A percentile compares a stretch with the other conserved stretches of the same genome.
phyloP scores from a whole-genome alignment of 2,888 invertebrate species.

The Pseudanteris insignis region DNA sequence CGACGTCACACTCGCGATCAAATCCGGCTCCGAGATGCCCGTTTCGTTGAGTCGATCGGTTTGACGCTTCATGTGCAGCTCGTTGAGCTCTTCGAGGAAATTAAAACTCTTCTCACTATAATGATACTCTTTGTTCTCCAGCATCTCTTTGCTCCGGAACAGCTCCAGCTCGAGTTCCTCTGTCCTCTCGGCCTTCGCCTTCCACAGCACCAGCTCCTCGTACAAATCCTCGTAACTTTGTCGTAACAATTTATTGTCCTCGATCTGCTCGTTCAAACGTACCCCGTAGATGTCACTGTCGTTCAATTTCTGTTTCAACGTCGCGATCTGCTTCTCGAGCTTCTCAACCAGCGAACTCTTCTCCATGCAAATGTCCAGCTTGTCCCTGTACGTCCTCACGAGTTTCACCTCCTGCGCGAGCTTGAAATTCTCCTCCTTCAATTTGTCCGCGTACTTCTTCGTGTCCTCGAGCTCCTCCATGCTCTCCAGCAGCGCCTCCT shows the following conservation, averaged over 20 bases:
- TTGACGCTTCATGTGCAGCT: neutral
- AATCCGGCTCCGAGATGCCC: conserved; percentile 5
- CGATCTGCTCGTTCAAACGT: conserved; percentile 83
- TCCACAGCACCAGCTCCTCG: conserved; percentile 80
- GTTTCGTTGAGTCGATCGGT: conserved; percentile 2
- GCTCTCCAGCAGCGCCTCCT: conserved; percentile 81
- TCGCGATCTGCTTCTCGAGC: conserved; percentile 83
- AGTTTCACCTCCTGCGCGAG: conserved; percentile 80
- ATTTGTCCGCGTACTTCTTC: conserved; percentile 76
- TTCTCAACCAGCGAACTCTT: conserved; percentile 82
- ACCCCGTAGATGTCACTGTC: conserved; percentile 91
- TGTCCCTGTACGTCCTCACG: conserved; percentile 85
- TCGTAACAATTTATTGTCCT: conserved; percentile 83
- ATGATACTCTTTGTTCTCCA: neutral
- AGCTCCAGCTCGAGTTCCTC: conserved; percentile 84
- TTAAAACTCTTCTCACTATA: neutral
- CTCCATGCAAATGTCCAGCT: conserved; percentile 87
- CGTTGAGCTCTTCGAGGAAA: neutral
- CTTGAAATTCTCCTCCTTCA: conserved; percentile 73
- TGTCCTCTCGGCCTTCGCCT: conserved; percentile 82
- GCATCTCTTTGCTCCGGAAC: conserved; percentile 78
- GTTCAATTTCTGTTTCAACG: conserved; percentile 83
- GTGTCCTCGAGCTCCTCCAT: conserved; percentile 87
- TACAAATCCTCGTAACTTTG: conserved; percentile 89
- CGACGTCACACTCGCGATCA: neutral